Conservation (phyloP, 2,888 invertebrate species). For the Lasius platythorax region DNA sequence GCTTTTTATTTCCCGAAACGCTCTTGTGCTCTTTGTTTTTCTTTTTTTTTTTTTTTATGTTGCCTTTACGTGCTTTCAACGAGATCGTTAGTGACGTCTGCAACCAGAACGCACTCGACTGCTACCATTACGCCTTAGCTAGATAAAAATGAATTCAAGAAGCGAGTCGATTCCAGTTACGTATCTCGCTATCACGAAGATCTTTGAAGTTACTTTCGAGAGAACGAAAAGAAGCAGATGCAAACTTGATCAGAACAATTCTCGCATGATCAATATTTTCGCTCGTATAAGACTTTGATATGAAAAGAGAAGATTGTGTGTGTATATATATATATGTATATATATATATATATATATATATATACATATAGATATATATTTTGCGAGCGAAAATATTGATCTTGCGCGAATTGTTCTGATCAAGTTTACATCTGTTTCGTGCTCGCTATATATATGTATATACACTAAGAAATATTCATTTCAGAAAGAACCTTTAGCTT, state of each 20-base stretch:
- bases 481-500: background rate
- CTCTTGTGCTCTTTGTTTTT: background rate
- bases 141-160: constrained; percentile 51
- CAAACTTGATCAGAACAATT: constrained; percentile 20
- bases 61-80: constrained; percentile 56
- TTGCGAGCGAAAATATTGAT: no score
- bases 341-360: no score
- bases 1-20: constrained; percentile 47
- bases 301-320: background rate
- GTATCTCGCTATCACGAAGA: constrained; percentile 6
- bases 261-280: background rate
- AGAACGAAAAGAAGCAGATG: constrained; percentile 20
- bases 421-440: no score
- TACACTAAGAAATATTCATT: background rate
- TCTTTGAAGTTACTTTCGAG: constrained; percentile 33
- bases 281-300: background rate
- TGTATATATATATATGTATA: no score
- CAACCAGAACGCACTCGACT: constrained; percentile 53
- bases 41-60: constrained; percentile 25
- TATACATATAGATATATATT: no score
- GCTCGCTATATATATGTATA: no score
- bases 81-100: constrained; percentile 58
- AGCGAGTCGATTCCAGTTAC: constrained; percentile 28
- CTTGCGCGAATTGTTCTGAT: no score
- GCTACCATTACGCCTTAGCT: constrained; percentile 29